Conservation (phyloP, 1,140 invertebrate genomes). For the Diorhabda elongata region DNA sequence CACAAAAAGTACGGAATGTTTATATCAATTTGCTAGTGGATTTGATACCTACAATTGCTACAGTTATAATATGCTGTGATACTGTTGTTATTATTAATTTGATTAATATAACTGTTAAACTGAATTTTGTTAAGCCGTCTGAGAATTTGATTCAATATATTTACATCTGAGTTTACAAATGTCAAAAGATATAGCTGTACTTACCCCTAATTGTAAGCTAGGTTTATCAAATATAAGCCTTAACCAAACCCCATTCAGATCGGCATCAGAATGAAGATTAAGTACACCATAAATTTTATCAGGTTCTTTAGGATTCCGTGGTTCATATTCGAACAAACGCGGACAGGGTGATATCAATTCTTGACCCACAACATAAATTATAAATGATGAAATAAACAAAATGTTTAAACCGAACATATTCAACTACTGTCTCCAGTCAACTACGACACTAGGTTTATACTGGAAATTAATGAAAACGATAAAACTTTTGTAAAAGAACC, state of each 20-base stretch:
- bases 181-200: slow-evolving; percentile 15
- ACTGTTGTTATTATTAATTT: no score
- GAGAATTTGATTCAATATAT: no score
- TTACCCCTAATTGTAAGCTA: slow-evolving; percentile 41
- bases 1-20: no score
- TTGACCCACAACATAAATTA: slow-evolving; percentile 13
- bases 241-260: slow-evolving; percentile 41
- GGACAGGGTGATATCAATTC: slow-evolving; percentile 40
- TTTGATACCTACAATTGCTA: no score
- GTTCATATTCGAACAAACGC: slow-evolving; percentile 36
- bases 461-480: no score
- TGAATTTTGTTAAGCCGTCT: no score
- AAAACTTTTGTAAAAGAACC: no score
- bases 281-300: slow-evolving; percentile 41
- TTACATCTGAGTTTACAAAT: no score
- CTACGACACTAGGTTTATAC: no score
- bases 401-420: not conserved
- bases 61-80: no score
- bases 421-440: not conserved
- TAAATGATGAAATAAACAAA: not conserved
- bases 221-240: slow-evolving; percentile 36
- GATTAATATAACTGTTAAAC: no score
- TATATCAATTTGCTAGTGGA: no score
- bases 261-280: slow-evolving; percentile 28
- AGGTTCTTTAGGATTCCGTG: slow-evolving; percentile 24